phyloP scores from a whole-genome alignment of 2,113 vertebrate species.

The Cephalopholis sonnerati region DNA sequence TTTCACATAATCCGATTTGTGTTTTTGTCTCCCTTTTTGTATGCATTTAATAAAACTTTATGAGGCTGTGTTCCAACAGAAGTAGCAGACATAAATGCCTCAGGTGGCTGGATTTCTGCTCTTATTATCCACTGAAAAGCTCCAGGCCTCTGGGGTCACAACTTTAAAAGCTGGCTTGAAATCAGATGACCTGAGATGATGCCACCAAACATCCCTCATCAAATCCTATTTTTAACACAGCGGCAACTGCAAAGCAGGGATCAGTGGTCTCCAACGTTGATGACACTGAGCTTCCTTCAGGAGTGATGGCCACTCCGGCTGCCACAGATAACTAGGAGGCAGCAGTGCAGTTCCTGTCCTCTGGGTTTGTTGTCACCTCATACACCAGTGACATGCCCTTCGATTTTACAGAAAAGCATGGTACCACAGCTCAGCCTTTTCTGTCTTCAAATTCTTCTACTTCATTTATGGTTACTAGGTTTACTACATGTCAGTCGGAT shows the following conservation, averaged over 20 bases:
- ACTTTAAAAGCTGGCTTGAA: slow-evolving; percentile 41
- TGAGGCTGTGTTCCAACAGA: neutral
- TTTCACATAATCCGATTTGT: slow-evolving; percentile 12
- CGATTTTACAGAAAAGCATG: slow-evolving; percentile 3
- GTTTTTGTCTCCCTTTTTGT: neutral
- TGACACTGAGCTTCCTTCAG: slow-evolving; percentile 34
- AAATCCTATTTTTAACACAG: slow-evolving; percentile 44
- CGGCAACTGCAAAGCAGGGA: slow-evolving; percentile 19
- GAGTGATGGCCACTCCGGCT: neutral
- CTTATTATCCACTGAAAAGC: neutral
- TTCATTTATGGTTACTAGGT: neutral
- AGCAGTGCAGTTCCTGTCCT: slow-evolving; percentile 6
- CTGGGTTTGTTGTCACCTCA: neutral
- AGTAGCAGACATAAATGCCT: neutral
- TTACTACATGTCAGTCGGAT: neutral
- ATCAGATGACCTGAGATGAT: slow-evolving; percentile 32
- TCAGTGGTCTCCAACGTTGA: slow-evolving; percentile 28
- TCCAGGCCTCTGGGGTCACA: neutral
- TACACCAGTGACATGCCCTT: neutral
- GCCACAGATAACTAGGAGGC: slow-evolving; percentile 31
- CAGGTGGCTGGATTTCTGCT: slow-evolving; percentile 2
- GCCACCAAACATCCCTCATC: slow-evolving; percentile 36
- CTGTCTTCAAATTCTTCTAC: neutral
- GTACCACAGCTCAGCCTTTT: neutral
- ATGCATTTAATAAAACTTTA: neutral